Conservation (phyloP, 1,140 invertebrate genomes). For the Monomorium pharaonis region DNA sequence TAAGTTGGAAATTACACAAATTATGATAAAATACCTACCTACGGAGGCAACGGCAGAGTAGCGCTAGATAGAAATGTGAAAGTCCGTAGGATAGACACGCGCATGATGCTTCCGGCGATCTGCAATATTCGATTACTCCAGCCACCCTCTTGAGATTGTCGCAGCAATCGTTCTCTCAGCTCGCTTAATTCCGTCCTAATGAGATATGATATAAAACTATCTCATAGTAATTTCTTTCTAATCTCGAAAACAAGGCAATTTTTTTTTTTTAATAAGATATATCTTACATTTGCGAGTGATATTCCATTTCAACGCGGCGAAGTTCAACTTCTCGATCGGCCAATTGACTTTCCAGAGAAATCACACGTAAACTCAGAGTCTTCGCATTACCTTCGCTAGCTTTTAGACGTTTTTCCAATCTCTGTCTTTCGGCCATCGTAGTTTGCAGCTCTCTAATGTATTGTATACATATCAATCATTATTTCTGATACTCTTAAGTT, state of each 20-base stretch:
- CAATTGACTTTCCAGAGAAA: constrained; percentile 74
- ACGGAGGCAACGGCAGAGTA: constrained; percentile 57
- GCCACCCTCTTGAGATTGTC: constrained; percentile 74
- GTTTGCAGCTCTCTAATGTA: constrained; percentile 70
- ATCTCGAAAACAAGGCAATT: too few species aligned
- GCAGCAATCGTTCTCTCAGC: constrained; percentile 72
- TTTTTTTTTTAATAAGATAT: constrained; percentile 5
- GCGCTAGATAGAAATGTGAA: constrained; percentile 76
- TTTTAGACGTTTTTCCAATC: constrained; percentile 67
- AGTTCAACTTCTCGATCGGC: constrained; percentile 73
- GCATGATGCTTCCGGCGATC: constrained; percentile 79
- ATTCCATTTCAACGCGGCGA: constrained; percentile 73
- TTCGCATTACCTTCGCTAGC: constrained; percentile 65
- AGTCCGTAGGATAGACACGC: constrained; percentile 80
- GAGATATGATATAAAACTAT: not conserved
- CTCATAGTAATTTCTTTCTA: not conserved
- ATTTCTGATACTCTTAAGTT: not conserved
- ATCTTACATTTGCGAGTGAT: constrained; percentile 75
- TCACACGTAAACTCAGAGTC: constrained; percentile 55
- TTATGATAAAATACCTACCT: constrained; percentile 24
- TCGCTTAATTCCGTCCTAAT: constrained; percentile 77
- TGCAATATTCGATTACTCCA: constrained; percentile 81
- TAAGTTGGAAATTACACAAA: not conserved
- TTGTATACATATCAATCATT: not conserved
- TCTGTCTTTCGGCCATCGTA: constrained; percentile 63